Evolutionary conservation across 2,797 vertebrate genomes (phyloP).

Genomic region (Otolemur crassicaudatus): DNA sequence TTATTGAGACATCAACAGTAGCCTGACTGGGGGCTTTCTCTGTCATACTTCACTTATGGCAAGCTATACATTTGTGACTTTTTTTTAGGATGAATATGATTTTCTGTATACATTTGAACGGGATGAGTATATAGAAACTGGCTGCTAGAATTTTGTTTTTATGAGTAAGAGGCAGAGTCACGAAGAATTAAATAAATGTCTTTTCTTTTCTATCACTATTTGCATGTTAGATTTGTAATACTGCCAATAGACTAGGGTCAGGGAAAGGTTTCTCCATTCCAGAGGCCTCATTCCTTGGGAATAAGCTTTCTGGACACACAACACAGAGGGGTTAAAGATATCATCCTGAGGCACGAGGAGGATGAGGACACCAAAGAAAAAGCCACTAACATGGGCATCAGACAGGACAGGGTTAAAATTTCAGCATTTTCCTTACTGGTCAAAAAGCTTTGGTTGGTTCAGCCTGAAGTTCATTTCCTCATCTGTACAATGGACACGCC

Average conservation of each 20-base stretch:
- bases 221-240: slow-evolving; percentile 43
- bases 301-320: neutral
- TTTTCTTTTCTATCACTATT: slow-evolving; percentile 68
- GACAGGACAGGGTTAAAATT: neutral
- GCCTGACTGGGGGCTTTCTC: neutral
- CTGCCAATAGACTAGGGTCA: neutral
- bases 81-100: slow-evolving; percentile 82
- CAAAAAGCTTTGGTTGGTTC: slow-evolving; percentile 22
- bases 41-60: slow-evolving; percentile 58
- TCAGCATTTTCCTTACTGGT: neutral
- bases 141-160: slow-evolving; percentile 79
- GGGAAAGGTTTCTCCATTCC: neutral
- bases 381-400: neutral
- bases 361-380: neutral
- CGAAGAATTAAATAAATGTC: slow-evolving; percentile 79
- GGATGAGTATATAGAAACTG: slow-evolving; percentile 81
- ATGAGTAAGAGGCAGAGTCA: slow-evolving; percentile 80
- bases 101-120: slow-evolving; percentile 83
- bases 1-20: slow-evolving; percentile 43
- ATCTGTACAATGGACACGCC: slow-evolving; percentile 16
- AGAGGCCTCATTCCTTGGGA: neutral
- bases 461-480: neutral
- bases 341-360: neutral
- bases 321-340: neutral
- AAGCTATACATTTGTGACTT: slow-evolving; percentile 77